Evolutionary conservation across 2,113 vertebrate species (phyloP), one percentile per base, ranked within the genome.

Genomic region (Lasiurus borealis): DNA sequence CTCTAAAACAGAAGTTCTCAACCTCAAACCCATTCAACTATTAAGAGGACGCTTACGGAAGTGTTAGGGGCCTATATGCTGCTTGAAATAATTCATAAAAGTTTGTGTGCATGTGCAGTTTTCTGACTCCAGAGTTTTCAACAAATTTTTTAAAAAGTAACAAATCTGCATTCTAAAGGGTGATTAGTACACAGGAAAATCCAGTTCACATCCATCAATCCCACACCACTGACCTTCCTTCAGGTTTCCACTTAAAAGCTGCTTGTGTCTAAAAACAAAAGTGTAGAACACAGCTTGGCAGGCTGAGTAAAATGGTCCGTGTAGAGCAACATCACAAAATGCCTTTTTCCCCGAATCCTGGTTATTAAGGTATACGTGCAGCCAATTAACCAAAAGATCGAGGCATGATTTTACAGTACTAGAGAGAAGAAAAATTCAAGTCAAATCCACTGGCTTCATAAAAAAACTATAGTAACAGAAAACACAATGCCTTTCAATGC

Each of bases 241-340:
- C 98, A 99, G 97, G 98, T 98, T 99, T 92, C 98, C 99, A 96
- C 99, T 99, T 95, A 99, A 72, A 88, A 99, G 98, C 88, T 98
- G 99, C 84, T 97, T 98, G 92, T 99, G 99, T 94, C 99, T 99
- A 97, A 99, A 99, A 96, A 99, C 97, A 23, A 99, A 97, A 0
- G 98, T 98, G 97, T 99, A 99, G 98, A 99, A 99, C 59, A 98
- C 99, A 0, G 99, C 99, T 98, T 99, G 99, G 96, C 99, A 99
- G 0, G 98, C 97, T 1, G 99, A 98, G 85, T 99, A 99, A 98
- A 99, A 99, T 0, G 99, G 99, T 2, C 99, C 99, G 0, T 99
- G 99, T n/a, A 99, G 98, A 81, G 97, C 98, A 85, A 99, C 96
- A 34, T 99, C 99, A 93, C 99, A 99, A 96, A 98, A 99, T 16